Conservation (phyloP, 1,140 invertebrate species). For the Zaprionus ornatus region DNA sequence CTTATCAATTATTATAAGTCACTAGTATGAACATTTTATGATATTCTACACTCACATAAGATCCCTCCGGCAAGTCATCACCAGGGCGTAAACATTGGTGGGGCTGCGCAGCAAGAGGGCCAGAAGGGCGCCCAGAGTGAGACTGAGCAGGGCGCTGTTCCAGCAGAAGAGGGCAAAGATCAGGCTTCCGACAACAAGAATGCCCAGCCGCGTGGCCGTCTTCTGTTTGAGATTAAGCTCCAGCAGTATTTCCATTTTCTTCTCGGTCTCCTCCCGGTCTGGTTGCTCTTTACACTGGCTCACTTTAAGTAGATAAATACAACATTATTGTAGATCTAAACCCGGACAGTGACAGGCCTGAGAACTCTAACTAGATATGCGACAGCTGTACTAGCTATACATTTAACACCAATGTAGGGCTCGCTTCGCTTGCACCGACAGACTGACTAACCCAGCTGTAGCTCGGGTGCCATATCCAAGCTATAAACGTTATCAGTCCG, state of each 20-base stretch:
- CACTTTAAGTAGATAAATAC: conserved; percentile 53
- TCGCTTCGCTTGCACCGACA: background rate
- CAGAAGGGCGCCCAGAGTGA: conserved; percentile 60
- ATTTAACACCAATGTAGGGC: background rate
- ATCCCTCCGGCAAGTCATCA: conserved; percentile 62
- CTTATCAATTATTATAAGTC: background rate
- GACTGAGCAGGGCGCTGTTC: conserved; percentile 53
- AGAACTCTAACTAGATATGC: conserved; percentile 28
- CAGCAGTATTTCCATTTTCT: conserved; percentile 70
- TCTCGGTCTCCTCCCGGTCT: conserved; percentile 34
- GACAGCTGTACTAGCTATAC: background rate
- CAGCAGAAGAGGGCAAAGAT: conserved; percentile 53
- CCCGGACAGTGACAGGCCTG: conserved; percentile 7
- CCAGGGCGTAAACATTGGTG: conserved; percentile 55
- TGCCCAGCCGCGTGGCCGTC: conserved; percentile 62
- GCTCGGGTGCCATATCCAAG: background rate
- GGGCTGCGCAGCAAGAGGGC: conserved; percentile 64
- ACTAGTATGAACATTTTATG: background rate
- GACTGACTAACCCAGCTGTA: conserved; percentile 7
- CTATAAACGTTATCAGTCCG: conserved; percentile 28
- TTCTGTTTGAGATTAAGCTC: conserved; percentile 76
- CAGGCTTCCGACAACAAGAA: conserved; percentile 44
- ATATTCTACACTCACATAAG: conserved; percentile 56
- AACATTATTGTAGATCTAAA: conserved; percentile 17
- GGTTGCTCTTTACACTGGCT: conserved; percentile 34